phyloP scores from a whole-genome alignment of 2,888 invertebrate species.

The Heterodera filipjevi region DNA sequence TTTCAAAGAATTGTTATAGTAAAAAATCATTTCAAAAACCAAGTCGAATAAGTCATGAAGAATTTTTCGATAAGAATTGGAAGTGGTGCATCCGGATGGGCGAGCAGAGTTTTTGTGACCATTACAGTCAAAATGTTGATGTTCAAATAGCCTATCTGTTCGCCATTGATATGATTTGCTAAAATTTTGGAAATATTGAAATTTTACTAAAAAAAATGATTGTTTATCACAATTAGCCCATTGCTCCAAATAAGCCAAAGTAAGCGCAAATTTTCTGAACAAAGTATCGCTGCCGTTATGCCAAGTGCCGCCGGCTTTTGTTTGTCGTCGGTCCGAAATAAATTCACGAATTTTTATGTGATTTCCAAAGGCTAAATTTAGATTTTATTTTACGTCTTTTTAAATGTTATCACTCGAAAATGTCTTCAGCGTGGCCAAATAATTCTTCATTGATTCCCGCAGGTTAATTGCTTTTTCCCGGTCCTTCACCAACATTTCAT shows the following conservation, averaged over 20 bases:
- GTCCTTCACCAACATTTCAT: background rate
- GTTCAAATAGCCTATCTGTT: background rate
- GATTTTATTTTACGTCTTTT: background rate
- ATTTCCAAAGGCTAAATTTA: background rate
- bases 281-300: background rate
- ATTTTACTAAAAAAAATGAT: background rate
- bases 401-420: background rate
- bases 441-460: background rate
- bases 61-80: conserved; percentile 18
- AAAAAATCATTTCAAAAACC: background rate
- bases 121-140: background rate
- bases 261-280: background rate
- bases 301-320: background rate
- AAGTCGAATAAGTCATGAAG: conserved; percentile 11
- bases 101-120: conserved; percentile 3
- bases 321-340: background rate
- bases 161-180: background rate
- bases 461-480: background rate
- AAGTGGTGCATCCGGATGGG: background rate
- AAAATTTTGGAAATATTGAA: background rate
- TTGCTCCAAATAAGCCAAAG: background rate
- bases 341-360: background rate
- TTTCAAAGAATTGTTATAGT: too few species aligned
- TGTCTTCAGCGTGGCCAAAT: background rate
- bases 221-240: background rate